Evolutionary conservation across 2,113 vertebrate genomes (phyloP), one percentile per base, ranked within the genome.

Genomic region (Dryoscopus gambensis): DNA sequence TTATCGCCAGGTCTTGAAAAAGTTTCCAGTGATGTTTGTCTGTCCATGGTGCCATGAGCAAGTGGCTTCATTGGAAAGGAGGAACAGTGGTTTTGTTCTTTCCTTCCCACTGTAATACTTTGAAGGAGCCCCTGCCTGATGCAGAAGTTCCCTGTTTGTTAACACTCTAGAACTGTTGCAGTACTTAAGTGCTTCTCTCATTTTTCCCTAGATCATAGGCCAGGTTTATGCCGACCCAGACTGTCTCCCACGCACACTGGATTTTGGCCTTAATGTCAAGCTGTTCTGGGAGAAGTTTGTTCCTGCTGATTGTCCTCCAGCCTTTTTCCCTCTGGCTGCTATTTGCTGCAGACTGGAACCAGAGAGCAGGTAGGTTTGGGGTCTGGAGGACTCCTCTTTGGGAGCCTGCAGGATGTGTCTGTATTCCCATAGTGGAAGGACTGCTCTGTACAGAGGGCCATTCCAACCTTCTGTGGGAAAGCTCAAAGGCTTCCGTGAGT

Each of bases 231-330:
- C 99, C 13, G 99, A 99, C 95, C 99, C 99, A 0, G 99, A 99
- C 93, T 99, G 99, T 94, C 98, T 99, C 68, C 99, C 99, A 69
- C 98, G 99, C 93, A 99, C 98, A 90, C 97, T 99, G 96, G 99
- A 99, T 97, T 99, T 99, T 90, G 99, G 99, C 87, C 98, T 99
- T 92, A 99, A 99, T 35, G 99, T 99, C 91, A 98, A 97, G 68
- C 98, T 99, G 91, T 99, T 99, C 97, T 98, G 98, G 97, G 99
- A 99, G 96, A 99, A 99, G 96, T 99, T 99, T 97, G 98, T 99
- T 77, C 99, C 99, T 62, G 98, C 98, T 55, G 99, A 99, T 94
- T 99, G 99, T 92, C 99, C 99, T 50, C 98, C 99, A 63, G 98
- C 98, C 75, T 99, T 99, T 97, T 99, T 99, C 95, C 99, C 99